These are phyloP conservation scores for Acipenser transmontanus DNA, from an alignment of 2,797 vertebrate genomes.

Conservation along the genomic window DNA sequence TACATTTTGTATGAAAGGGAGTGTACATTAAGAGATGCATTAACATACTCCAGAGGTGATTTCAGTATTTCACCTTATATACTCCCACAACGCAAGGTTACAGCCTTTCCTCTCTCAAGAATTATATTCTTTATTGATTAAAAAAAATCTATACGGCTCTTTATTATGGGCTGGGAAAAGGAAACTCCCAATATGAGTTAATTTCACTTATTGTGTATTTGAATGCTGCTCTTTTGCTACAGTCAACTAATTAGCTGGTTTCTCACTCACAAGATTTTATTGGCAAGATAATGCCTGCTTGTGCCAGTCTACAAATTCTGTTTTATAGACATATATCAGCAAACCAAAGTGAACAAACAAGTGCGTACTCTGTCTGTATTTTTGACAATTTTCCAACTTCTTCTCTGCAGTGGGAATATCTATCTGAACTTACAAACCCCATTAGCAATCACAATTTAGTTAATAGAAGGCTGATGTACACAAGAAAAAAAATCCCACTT, in stretches of 20 bases:
- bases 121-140: too few relatives aligned
- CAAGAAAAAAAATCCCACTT: not conserved
- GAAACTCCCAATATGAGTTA: constrained; percentile 19
- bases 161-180: constrained; percentile 24
- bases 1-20: too few relatives aligned
- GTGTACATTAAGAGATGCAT: too few relatives aligned
- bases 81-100: too few relatives aligned
- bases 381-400: not conserved
- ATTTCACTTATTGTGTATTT: not conserved
- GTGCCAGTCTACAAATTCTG: constrained; percentile 26
- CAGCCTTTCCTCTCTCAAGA: too few relatives aligned
- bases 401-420: constrained; percentile 27
- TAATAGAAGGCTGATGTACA: not conserved
- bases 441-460: not conserved
- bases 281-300: constrained; percentile 29
- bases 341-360: constrained; percentile 38
- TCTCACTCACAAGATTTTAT: constrained; percentile 24
- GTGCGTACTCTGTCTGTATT: constrained; percentile 21
- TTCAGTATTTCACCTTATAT: too few relatives aligned
- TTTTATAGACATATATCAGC: constrained; percentile 36
- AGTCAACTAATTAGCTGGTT: constrained; percentile 38
- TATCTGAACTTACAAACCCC: constrained; percentile 26
- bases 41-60: too few relatives aligned
- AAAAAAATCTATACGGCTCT: too few relatives aligned
- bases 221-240: constrained; percentile 14